phyloP scores from a whole-genome alignment of 1,140 invertebrate species.

The Apolygus lucorum region DNA sequence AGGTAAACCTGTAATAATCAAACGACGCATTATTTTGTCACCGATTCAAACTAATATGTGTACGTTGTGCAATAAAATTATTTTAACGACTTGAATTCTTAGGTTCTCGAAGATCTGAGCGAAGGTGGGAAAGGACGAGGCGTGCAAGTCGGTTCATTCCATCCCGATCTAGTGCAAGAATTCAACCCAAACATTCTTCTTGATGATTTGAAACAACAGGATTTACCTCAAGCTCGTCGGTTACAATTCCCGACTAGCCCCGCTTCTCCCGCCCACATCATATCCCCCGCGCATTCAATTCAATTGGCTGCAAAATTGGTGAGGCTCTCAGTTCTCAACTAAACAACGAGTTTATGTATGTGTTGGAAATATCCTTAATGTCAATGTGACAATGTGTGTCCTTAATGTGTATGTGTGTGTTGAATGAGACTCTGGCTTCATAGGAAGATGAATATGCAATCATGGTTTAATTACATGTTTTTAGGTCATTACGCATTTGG shows the following conservation, averaged over 20 bases:
- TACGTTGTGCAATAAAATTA: slow-evolving; percentile 20
- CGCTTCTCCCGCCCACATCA: slow-evolving; percentile 31
- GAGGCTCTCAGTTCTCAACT: too few species aligned
- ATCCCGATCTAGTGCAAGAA: slow-evolving; percentile 43
- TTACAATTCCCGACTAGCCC: slow-evolving; percentile 24
- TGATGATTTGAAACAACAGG: slow-evolving; percentile 49
- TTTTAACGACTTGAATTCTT: too few species aligned
- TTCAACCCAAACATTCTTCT: slow-evolving; percentile 60
- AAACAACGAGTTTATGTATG: too few species aligned
- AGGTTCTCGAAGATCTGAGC: slow-evolving; percentile 39
- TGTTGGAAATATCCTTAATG: too few species aligned
- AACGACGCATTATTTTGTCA: too few species aligned
- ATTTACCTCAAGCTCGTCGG: slow-evolving; percentile 26
- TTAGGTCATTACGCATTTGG: slow-evolving; percentile 62
- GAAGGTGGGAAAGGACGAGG: slow-evolving; percentile 30
- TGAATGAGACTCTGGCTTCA: too few species aligned
- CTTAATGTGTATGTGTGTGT: too few species aligned
- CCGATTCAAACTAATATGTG: too few species aligned
- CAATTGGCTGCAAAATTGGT: slow-evolving; percentile 58
- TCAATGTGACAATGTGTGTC: too few species aligned
- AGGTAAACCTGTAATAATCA: slow-evolving; percentile 43
- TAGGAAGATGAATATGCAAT: neutral
- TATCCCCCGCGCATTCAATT: slow-evolving; percentile 40
- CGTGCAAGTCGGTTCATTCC: slow-evolving; percentile 30
- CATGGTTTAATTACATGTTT: slow-evolving; percentile 24